Base-by-base conservation (phyloP, 53 echinoderm and acorn worm species). In the Luidia sarsii region DNA sequence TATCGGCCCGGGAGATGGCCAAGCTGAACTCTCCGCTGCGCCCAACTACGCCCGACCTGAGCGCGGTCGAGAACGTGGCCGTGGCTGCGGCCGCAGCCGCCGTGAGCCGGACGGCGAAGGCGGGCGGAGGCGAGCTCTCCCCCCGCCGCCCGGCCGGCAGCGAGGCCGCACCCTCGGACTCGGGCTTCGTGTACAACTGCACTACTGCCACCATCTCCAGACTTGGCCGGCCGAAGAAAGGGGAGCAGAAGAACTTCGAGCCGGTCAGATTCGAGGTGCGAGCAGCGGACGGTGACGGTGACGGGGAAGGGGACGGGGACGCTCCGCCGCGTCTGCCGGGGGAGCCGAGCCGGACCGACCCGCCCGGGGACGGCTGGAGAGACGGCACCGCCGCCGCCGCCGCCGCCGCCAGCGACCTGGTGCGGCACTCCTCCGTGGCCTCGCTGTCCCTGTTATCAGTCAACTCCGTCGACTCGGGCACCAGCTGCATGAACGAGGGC, bases 391-490 rank as follows among this genome's bases (percentile, higher is more conserved):
- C n/a, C n/a, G n/a, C n/a, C n/a, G n/a, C n/a, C n/a, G n/a, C n/a
- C n/a, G n/a, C n/a, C n/a, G n/a, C 77, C 11, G 32, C 77, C 29
- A 60, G 61, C 33, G 37, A 60, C 33, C 48, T 77, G 8, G 59
- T 46, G 45, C 20, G 77, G 28, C 77, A 61, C 28, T 59, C 77
- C 39, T 77, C 77, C 10, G 77, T 77, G 13, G 77, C 61, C 43
- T 77, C 77, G 3, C 46, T 77, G 1, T 84, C 84, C 0, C 57
- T 84, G 7, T 57, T 62, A 37, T 84, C 84, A 50, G 50, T 84
- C 19, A 65, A 84, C 70, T 71, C 70, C 60, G 57, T 71, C 39
- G 83, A 83, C 73, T 84, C 84, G 10, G 84, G 84, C 18, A 73
- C 84, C 37, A 84, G 84, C 64, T 84, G 72, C 57, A 64, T 63